A percentile compares a stretch with the other conserved stretches of the same genome.
Conservation (phyloP, 2,113 vertebrate species). For the Vimba vimba region DNA sequence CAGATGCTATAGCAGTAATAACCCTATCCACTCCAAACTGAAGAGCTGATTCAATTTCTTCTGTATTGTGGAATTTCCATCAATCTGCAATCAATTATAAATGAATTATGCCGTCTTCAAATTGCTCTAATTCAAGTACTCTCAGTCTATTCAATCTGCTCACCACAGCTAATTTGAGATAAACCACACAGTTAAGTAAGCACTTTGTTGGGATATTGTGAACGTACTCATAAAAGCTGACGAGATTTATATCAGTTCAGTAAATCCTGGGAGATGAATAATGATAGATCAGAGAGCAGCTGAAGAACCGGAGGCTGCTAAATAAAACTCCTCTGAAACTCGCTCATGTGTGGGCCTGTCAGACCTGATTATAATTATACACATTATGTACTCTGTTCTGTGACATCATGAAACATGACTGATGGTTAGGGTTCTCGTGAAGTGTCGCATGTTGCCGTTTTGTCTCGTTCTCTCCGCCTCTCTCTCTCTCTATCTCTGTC, state of each 20-base stretch:
- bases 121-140: constrained; percentile 25
- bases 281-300: constrained; percentile 30
- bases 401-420: constrained; percentile 44
- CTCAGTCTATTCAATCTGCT: constrained; percentile 33
- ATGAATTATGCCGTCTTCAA: constrained; percentile 33
- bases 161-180: constrained; percentile 35
- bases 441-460: constrained; percentile 1
- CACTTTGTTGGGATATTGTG: constrained; percentile 31
- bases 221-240: constrained; percentile 34
- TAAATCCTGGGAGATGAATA: constrained; percentile 29
- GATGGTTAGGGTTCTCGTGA: constrained; percentile 35
- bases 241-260: constrained; percentile 30
- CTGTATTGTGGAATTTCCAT: neutral
- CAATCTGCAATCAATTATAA: constrained; percentile 40
- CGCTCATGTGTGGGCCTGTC: constrained; percentile 29
- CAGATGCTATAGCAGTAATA: neutral
- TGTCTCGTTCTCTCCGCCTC: neutral
- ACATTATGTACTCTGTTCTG: constrained; percentile 37
- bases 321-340: constrained; percentile 34
- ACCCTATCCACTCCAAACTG: neutral
- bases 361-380: constrained; percentile 46
- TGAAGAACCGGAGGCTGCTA: constrained; percentile 30
- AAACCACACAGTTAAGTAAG: constrained; percentile 4
- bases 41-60: neutral
- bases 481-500: constrained; percentile 5